Evolutionary conservation across 1,140 invertebrate genomes (phyloP).

Genomic region (Scaptomyza hsui): DNA sequence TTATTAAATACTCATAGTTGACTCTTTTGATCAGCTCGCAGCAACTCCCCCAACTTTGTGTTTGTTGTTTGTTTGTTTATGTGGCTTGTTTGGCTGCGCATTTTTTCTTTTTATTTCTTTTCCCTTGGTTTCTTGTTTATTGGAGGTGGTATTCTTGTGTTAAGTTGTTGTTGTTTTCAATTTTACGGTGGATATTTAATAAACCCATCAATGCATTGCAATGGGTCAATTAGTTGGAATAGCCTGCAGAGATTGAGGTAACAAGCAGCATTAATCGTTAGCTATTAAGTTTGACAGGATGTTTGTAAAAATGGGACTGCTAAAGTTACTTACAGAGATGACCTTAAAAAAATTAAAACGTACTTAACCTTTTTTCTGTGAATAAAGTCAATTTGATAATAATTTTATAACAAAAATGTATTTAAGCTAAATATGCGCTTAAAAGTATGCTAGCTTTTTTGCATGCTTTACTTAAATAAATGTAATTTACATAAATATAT

Average conservation of each 20-base stretch:
- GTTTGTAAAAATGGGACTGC: too few relatives aligned
- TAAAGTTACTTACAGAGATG: too few relatives aligned
- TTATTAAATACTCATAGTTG: conserved; percentile 34
- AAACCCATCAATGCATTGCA: conserved; percentile 75
- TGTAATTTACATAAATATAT: too few relatives aligned
- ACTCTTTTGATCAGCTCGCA: conserved; percentile 22
- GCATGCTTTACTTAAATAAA: too few relatives aligned
- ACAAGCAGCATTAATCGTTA: not conserved
- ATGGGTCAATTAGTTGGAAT: conserved; percentile 74
- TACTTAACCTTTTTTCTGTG: too few relatives aligned
- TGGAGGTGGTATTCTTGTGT: not conserved
- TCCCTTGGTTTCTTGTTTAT: too few relatives aligned
- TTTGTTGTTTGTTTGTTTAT: conserved; percentile 38
- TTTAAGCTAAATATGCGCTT: too few relatives aligned
- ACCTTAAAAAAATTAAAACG: too few relatives aligned
- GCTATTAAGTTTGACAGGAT: not conserved
- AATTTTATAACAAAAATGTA: too few relatives aligned
- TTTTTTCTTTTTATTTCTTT: conserved; percentile 11
- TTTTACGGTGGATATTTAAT: conserved; percentile 56
- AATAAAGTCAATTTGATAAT: too few relatives aligned
- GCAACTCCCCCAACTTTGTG: conserved; percentile 15
- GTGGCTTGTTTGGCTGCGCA: conserved; percentile 46
- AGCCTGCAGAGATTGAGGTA: conserved; percentile 27
- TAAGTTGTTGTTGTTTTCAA: conserved; percentile 20
- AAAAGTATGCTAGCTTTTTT: too few relatives aligned